phyloP scores from a whole-genome alignment of 1,140 invertebrate genomes.

The Asobara japonica region DNA sequence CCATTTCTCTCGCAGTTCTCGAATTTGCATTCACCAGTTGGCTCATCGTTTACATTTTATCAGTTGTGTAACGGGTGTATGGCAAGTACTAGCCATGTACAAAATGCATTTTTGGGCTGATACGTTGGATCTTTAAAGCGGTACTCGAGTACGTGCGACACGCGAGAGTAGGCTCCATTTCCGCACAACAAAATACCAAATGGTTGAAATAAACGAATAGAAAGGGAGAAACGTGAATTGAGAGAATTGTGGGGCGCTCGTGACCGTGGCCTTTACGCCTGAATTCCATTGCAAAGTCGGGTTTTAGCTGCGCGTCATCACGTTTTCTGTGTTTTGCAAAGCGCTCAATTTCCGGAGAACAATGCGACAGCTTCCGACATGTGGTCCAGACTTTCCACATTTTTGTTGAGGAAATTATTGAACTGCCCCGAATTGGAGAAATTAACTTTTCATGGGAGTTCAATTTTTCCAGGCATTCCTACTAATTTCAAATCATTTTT shows the following conservation, averaged over 20 bases:
- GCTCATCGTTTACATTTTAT: conserved; percentile 5
- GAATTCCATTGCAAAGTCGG: neutral
- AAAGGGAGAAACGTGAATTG: neutral
- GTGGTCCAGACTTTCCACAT: conserved; percentile 27
- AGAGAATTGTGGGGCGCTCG: neutral
- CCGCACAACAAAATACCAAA: neutral
- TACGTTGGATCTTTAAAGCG: neutral
- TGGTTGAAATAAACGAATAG: conserved; percentile 4
- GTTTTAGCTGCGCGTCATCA: conserved; percentile 41
- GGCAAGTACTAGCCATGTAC: neutral
- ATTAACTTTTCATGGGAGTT: too few relatives aligned
- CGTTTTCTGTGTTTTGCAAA: conserved; percentile 46
- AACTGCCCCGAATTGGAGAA: too few relatives aligned
- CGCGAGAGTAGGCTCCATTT: conserved; percentile 18
- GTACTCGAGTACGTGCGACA: conserved; percentile 13
- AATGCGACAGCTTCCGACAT: conserved; percentile 28
- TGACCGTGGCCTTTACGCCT: conserved; percentile 25
- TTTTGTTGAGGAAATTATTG: too few relatives aligned
- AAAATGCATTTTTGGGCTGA: neutral
- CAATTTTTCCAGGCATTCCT: too few relatives aligned
- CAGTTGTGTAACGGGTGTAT: conserved; percentile 7
- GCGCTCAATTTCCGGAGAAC: conserved; percentile 34
- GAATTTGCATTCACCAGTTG: neutral
- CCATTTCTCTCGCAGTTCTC: conserved; percentile 2
- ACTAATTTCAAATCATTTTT: too few relatives aligned